phyloP scores from a whole-genome alignment of 2,797 vertebrate species.

The Novumbra hubbsi region DNA sequence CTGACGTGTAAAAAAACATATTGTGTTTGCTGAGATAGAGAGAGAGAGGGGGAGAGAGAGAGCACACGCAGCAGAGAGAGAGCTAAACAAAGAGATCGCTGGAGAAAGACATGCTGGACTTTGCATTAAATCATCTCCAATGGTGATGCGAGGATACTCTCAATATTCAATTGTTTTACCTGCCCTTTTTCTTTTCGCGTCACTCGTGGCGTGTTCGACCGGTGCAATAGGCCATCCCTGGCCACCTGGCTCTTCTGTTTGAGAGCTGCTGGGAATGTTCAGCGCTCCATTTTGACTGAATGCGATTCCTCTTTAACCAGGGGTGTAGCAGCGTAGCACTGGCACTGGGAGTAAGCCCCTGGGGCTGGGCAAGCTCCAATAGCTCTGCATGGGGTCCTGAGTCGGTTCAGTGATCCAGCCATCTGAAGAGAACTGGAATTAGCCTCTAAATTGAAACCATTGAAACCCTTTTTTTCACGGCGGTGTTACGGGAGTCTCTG shows the following conservation, averaged over 20 bases:
- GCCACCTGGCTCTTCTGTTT: conserved; percentile 53
- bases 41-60: conserved; percentile 11
- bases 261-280: conserved; percentile 53
- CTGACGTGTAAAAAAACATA: conserved; percentile 75
- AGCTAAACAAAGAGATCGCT: neutral
- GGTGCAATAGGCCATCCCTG: conserved; percentile 40
- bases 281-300: conserved; percentile 63
- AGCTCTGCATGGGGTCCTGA: conserved; percentile 47
- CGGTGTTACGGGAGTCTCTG: conserved; percentile 35
- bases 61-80: neutral
- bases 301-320: conserved; percentile 57
- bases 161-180: neutral
- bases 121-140: neutral
- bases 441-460: conserved; percentile 62
- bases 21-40: conserved; percentile 68
- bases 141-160: neutral
- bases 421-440: conserved; percentile 69
- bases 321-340: conserved; percentile 45
- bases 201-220: conserved; percentile 19
- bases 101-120: conserved; percentile 2
- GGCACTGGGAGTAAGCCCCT: conserved; percentile 52
- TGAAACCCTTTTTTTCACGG: conserved; percentile 7
- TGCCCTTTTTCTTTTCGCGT: too few species aligned
- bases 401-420: conserved; percentile 55
- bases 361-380: conserved; percentile 53